Base-by-base conservation (phyloP, 2,113 vertebrate species). In the Paralichthys olivaceus region DNA sequence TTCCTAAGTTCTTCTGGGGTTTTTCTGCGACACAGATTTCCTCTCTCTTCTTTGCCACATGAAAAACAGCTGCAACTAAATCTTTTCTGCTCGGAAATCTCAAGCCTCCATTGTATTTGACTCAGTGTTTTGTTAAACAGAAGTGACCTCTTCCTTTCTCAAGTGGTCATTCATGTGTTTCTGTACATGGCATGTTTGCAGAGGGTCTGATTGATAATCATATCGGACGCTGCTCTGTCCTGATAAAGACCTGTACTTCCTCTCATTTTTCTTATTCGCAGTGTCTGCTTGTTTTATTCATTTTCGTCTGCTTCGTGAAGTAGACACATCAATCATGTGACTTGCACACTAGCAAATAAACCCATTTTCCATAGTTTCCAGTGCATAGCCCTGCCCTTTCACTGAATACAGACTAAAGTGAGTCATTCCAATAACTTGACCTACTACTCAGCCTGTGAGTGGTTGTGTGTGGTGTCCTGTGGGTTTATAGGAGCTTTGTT, bases 191-290 rank as follows among this genome's bases (percentile, higher is more conserved):
- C 7, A 7, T 32, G 29, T 32, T 29, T 29, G 29, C 29, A 7
- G 29, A 53, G n/a, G 20, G n/a, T 66, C 19, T 43, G 55, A 74
- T 47, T 70, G 7, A 40, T 23, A 45, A 26, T 66, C 28, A n/a
- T 17, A 55, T 2, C 4, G 7, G 57, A 29, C 29, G 26, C n/a
- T 43, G 26, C 40, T 69, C 34, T 49, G 58, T 1, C 20, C 13
- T 49, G 28, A 63, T n/a, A 13, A 19, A 26, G 59, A 28, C 37
- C 17, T 1, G 13, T 17, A 5, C 45, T 47, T 17, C 4, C 17
- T 17, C 26, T 63, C 17, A 55, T 56, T 17, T 17, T 1, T 37
- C 13, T 43, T 3, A 70, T 51, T 29, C 20, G n/a, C 45, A 53
- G 2, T 55, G 37, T 26, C 19, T 34, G 23, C 55, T 56, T 4